phyloP scores from a whole-genome alignment of 2,797 vertebrate species.

The Brotula barbata region DNA sequence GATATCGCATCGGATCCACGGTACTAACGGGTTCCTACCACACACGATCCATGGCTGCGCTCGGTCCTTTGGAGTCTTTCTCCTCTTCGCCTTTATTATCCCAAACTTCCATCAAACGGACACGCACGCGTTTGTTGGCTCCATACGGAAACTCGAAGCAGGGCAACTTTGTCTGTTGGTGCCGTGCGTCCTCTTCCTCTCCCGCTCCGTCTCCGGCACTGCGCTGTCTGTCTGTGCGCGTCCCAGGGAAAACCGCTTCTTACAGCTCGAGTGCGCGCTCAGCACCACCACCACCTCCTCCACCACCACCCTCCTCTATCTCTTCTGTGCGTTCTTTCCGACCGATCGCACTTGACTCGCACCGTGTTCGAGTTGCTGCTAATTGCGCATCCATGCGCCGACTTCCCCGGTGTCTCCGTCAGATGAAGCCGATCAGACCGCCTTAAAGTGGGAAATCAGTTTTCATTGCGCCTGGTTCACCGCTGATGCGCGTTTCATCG shows the following conservation, averaged over 20 bases:
- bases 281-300: conserved; percentile 49
- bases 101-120: conserved; percentile 44
- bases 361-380: conserved; percentile 34
- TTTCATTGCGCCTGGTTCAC: conserved; percentile 6
- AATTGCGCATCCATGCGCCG: conserved; percentile 4
- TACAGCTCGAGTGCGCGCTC: conserved; percentile 69
- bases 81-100: conserved; percentile 17
- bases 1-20: conserved; percentile 40
- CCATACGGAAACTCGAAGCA: conserved; percentile 38
- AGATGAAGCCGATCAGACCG: conserved; percentile 2
- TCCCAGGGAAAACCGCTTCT: conserved; percentile 45
- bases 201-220: conserved; percentile 45
- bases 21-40: conserved; percentile 47
- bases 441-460: conserved; percentile 2
- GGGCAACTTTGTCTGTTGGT: conserved; percentile 63
- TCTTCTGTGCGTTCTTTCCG: conserved; percentile 38
- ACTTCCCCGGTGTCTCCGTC: neutral
- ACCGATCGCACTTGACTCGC: conserved; percentile 33
- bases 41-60: conserved; percentile 46
- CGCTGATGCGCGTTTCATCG: conserved; percentile 11
- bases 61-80: conserved; percentile 1
- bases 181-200: conserved; percentile 43
- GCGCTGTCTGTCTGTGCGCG: conserved; percentile 58
- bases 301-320: conserved; percentile 38
- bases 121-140: conserved; percentile 11